phyloP scores from a whole-genome alignment of 2,113 vertebrate genomes.

The Toxotes chatareus region DNA sequence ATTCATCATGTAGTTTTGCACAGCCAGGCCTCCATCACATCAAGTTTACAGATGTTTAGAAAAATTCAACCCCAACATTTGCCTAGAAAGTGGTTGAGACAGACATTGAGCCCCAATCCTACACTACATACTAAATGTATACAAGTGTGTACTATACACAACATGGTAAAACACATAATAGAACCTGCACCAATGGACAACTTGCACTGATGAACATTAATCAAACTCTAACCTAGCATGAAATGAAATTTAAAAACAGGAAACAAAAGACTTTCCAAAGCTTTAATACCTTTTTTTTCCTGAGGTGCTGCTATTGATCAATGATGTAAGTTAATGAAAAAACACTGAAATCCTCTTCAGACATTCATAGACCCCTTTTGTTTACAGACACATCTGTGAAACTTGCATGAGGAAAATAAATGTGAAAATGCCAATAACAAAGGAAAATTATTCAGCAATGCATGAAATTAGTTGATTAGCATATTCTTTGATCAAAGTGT shows the following conservation, averaged over 20 bases:
- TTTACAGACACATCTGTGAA: conserved; percentile 10
- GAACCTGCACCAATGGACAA: background rate
- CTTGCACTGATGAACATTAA: too few species aligned
- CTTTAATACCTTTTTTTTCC: background rate
- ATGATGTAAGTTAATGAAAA: background rate
- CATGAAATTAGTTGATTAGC: conserved; percentile 58
- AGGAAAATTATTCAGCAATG: conserved; percentile 32
- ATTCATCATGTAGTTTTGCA: conserved; percentile 3
- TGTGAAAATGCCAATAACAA: background rate
- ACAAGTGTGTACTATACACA: background rate
- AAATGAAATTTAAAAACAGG: background rate
- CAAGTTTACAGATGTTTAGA: conserved; percentile 12
- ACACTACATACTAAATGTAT: background rate
- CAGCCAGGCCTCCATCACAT: background rate
- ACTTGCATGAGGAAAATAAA: conserved; percentile 5
- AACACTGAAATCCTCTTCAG: background rate
- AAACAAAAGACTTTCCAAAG: background rate
- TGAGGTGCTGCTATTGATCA: background rate
- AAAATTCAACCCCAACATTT: background rate
- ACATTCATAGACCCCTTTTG: background rate
- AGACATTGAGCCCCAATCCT: background rate
- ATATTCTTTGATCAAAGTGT: conserved; percentile 59
- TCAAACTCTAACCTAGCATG: background rate
- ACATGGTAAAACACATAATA: background rate
- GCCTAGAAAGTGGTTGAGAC: background rate